phyloP scores from a whole-genome alignment of 1,140 invertebrate genomes.

The Elysia chlorotica region DNA sequence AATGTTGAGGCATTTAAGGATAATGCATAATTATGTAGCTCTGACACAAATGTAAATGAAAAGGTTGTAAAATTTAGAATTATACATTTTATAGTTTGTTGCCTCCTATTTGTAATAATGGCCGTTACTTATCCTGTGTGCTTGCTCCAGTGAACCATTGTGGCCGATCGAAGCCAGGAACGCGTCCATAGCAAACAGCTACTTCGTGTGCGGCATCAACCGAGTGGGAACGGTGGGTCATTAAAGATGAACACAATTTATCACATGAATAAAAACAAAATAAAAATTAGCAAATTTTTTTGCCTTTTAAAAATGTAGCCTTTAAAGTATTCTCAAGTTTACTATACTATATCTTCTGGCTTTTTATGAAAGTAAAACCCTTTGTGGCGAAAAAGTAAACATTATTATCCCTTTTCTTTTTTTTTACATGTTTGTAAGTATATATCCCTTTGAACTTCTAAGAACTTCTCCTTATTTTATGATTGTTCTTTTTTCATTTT shows the following conservation, averaged over 20 bases:
- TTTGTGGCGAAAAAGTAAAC: background rate
- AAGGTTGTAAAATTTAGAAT: background rate
- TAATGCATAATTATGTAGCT: too few species aligned
- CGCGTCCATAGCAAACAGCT: constrained; percentile 93
- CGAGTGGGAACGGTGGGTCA: constrained; percentile 82
- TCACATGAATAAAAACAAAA: too few species aligned
- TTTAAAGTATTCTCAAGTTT: background rate
- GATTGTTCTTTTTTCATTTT: too few species aligned
- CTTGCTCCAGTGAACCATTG: constrained; percentile 83
- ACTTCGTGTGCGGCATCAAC: constrained; percentile 89
- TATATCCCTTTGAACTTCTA: background rate
- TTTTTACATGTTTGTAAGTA: background rate
- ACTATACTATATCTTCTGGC: background rate
- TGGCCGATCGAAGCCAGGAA: constrained; percentile 96
- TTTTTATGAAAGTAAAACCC: background rate
- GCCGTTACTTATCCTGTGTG: background rate
- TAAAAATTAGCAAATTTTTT: too few species aligned
- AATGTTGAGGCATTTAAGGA: too few species aligned
- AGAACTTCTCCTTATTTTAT: background rate
- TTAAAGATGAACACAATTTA: too few species aligned
- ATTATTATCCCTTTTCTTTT: background rate
- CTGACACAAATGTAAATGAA: too few species aligned
- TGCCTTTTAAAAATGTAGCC: too few species aligned
- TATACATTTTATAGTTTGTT: background rate
- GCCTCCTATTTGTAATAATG: too few species aligned